These are phyloP conservation scores for Thaumetopoea pityocampa DNA, from an alignment of 1,140 invertebrate genomes.

Conservation along the genomic window DNA sequence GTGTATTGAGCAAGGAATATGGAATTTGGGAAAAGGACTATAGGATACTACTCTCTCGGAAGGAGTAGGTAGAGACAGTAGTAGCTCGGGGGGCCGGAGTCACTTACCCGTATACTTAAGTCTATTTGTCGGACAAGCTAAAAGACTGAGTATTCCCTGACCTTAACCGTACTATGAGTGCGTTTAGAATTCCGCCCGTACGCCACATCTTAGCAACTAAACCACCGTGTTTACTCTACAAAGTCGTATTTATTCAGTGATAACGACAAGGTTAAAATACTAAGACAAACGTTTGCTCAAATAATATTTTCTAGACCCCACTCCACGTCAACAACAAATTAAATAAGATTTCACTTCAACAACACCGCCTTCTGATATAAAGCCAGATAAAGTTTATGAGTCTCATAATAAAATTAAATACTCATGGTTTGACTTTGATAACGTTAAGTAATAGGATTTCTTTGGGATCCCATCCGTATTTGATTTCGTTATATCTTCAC, in stretches of 20 bases:
- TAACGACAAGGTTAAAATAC: slow-evolving; percentile 55
- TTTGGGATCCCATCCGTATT: slow-evolving; percentile 16
- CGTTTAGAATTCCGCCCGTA: too few relatives aligned
- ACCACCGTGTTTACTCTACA: too few relatives aligned
- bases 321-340: slow-evolving; percentile 66
- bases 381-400: slow-evolving; percentile 47
- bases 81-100: too few relatives aligned
- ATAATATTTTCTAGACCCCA: slow-evolving; percentile 64
- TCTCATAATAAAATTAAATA: slow-evolving; percentile 36
- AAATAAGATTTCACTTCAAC: slow-evolving; percentile 45
- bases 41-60: too few relatives aligned
- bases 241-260: slow-evolving; percentile 51
- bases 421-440: slow-evolving; percentile 17
- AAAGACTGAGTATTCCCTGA: too few relatives aligned
- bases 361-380: slow-evolving; percentile 44
- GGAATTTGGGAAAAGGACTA: too few relatives aligned
- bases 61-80: too few relatives aligned
- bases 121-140: too few relatives aligned
- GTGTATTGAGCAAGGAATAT: too few relatives aligned
- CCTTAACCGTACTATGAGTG: too few relatives aligned
- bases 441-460: slow-evolving; percentile 20
- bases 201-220: too few relatives aligned
- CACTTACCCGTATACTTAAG: too few relatives aligned
- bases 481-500: slow-evolving; percentile 15
- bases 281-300: slow-evolving; percentile 56